phyloP scores from a whole-genome alignment of 2,113 vertebrate genomes.

The Phocoena sinus region DNA sequence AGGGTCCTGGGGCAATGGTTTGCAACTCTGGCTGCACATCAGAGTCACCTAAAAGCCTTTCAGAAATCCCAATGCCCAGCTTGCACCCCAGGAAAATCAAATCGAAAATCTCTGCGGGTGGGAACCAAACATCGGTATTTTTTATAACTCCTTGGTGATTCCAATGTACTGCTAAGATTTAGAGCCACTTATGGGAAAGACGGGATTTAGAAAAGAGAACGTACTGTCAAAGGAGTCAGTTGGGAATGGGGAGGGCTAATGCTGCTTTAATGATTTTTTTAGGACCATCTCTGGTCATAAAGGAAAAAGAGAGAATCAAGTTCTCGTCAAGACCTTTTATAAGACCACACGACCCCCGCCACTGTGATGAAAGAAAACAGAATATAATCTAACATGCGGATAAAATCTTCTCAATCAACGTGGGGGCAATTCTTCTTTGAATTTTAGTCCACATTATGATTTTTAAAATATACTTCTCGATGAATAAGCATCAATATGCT shows the following conservation, averaged over 20 bases:
- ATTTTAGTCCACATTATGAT: neutral
- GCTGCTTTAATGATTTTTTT: neutral
- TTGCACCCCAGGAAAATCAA: neutral
- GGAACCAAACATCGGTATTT: neutral
- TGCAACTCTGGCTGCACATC: neutral
- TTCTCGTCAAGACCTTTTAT: neutral
- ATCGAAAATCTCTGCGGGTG: neutral
- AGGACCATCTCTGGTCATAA: neutral
- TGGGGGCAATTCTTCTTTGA: neutral
- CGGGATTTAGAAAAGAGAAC: neutral
- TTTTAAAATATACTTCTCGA: neutral
- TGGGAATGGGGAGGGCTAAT: neutral
- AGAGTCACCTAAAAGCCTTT: neutral
- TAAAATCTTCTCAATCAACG: neutral
- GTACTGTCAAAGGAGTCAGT: neutral
- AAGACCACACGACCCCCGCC: neutral
- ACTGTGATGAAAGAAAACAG: neutral
- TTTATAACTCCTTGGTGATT: neutral
- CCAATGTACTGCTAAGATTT: neutral
- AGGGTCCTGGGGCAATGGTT: neutral
- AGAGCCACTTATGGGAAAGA: neutral
- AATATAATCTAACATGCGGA: neutral
- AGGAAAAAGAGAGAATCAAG: neutral
- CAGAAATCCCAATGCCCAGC: neutral
- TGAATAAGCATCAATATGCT: neutral